phyloP scores from a whole-genome alignment of 2,797 vertebrate species.

The Iguana delicatissima region DNA sequence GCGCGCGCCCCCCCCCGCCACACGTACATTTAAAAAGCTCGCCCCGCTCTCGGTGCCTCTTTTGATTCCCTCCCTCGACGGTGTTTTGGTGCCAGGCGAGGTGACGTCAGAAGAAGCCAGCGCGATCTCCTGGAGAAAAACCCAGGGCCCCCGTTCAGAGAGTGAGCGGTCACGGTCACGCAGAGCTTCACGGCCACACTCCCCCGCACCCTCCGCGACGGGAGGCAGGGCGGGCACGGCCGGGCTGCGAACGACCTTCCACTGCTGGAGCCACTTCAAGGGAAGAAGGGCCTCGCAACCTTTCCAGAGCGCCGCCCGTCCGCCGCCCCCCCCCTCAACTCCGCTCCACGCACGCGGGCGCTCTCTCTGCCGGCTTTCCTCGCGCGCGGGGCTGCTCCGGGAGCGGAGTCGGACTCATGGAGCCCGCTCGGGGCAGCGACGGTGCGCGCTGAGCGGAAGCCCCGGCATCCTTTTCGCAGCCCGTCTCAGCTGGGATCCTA shows the following conservation, averaged over 20 bases:
- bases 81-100: constrained; percentile 55
- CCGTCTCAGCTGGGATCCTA: not conserved
- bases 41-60: constrained; percentile 25
- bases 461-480: not conserved
- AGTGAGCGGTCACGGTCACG: no score
- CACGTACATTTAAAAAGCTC: no score
- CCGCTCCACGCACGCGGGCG: not conserved
- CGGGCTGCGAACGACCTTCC: not conserved
- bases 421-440: not conserved
- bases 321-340: no score
- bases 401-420: not conserved
- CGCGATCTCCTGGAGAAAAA: constrained; percentile 70
- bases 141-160: constrained; percentile 25
- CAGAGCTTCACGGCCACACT: no score
- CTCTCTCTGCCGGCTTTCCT: no score
- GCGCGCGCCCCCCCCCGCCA: no score
- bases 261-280: not conserved
- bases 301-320: not conserved
- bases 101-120: constrained; percentile 75
- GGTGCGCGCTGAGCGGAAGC: not conserved
- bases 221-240: not conserved
- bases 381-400: no score
- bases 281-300: not conserved
- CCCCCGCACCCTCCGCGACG: no score
- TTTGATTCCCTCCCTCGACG: constrained; percentile 46